Evolutionary conservation across 2,888 invertebrate species (phyloP).

Genomic region (Hecatera dysodea): DNA sequence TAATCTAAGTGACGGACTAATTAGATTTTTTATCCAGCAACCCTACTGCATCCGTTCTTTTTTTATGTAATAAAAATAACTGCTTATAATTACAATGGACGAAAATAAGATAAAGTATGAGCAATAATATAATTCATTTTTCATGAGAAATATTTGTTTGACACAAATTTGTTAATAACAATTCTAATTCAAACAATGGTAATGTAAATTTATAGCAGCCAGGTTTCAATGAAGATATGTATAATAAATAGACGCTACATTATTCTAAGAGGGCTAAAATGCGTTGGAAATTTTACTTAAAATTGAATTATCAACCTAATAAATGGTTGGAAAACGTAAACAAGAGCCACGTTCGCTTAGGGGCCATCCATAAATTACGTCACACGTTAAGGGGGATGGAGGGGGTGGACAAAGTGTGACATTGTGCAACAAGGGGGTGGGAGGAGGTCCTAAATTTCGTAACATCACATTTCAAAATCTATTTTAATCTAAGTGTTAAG

Average conservation of each 20-base stretch:
- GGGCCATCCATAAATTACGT: no score
- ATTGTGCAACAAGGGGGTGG: no score
- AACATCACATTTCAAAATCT: no score
- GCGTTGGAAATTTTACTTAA: neutral
- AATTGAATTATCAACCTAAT: neutral
- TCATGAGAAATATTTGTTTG: slow-evolving; percentile 25
- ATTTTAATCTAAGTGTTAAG: no score
- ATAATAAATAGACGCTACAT: slow-evolving; percentile 31
- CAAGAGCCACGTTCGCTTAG: slow-evolving; percentile 10
- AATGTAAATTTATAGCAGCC: slow-evolving; percentile 13
- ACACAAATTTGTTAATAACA: slow-evolving; percentile 30
- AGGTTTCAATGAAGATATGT: slow-evolving; percentile 51
- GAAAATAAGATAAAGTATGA: slow-evolving; percentile 54
- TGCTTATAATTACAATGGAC: slow-evolving; percentile 29
- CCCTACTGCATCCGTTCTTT: neutral
- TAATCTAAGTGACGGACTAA: no score
- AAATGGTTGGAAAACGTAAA: slow-evolving; percentile 24
- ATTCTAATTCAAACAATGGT: slow-evolving; percentile 33
- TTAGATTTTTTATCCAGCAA: no score
- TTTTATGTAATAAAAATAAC: slow-evolving; percentile 23
- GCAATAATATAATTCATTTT: slow-evolving; percentile 48
- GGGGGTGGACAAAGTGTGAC: no score
- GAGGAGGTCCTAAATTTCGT: no score
- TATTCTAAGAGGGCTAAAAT: slow-evolving; percentile 5
- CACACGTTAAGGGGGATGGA: no score